A percentile compares a stretch with the other conserved stretches of the same genome.
Evolutionary conservation across 2,113 vertebrate species (phyloP).

Genomic region (Marmota monax): DNA sequence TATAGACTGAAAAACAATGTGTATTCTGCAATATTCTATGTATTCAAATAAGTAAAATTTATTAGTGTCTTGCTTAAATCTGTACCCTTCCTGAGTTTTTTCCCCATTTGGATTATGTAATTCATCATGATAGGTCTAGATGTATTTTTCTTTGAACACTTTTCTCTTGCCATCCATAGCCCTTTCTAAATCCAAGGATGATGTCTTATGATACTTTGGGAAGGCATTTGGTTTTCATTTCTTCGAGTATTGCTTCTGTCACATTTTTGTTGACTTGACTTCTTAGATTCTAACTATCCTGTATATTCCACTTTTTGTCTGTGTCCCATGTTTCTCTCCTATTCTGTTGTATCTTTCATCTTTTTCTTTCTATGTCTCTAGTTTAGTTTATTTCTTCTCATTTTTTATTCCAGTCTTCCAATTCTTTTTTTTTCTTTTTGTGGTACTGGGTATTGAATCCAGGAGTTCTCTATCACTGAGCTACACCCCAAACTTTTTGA

Average conservation of each 20-base stretch:
- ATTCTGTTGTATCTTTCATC: background rate
- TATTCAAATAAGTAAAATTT: background rate
- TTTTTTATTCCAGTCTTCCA: background rate
- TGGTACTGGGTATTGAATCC: background rate
- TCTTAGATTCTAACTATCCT: background rate
- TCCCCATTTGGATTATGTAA: background rate
- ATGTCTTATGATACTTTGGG: background rate
- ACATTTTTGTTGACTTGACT: background rate
- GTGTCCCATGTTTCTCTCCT: no score
- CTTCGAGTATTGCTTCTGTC: background rate
- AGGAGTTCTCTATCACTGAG: background rate
- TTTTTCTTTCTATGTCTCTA: background rate
- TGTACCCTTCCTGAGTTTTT: background rate
- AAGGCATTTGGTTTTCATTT: background rate
- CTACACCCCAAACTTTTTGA: background rate
- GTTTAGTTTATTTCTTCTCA: constrained; percentile 24
- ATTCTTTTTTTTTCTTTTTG: no score
- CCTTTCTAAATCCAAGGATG: background rate
- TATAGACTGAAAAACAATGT: background rate
- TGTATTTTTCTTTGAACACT: background rate
- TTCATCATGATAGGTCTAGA: background rate
- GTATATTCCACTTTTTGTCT: no score
- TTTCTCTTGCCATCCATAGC: background rate
- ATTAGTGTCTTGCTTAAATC: background rate
- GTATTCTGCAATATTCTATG: background rate